These are phyloP conservation scores for Tachycineta bicolor DNA, from an alignment of 2,113 vertebrate genomes.

Conservation along the genomic window DNA sequence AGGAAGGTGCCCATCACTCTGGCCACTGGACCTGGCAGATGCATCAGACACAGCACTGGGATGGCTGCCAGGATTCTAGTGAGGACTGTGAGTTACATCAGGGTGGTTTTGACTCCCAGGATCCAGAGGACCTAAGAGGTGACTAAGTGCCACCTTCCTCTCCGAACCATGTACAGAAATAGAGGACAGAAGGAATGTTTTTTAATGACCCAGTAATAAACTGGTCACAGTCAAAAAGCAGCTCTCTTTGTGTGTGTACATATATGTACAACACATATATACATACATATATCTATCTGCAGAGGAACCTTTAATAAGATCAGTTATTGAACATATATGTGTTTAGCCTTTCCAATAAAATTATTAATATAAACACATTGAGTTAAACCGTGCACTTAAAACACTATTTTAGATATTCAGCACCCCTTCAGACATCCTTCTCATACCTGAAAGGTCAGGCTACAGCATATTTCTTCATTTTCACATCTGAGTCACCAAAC, in stretches of 20 bases:
- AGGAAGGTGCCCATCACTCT: neutral
- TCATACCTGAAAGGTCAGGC: neutral
- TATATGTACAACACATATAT: neutral
- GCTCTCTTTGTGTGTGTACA: neutral
- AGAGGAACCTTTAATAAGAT: slow-evolving; percentile 5
- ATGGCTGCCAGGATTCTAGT: accelerated
- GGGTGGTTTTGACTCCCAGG: neutral
- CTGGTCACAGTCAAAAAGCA: neutral
- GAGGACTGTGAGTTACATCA: neutral
- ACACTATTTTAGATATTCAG: neutral
- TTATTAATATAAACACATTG: neutral
- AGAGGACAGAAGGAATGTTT: neutral
- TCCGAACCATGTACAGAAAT: neutral
- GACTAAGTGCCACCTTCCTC: neutral
- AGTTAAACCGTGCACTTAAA: neutral
- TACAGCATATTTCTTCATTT: neutral
- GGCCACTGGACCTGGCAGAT: neutral
- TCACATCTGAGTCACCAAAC: neutral
- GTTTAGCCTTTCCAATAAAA: slow-evolving; percentile 9
- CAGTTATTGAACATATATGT: neutral
- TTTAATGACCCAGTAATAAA: neutral
- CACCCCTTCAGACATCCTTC: neutral
- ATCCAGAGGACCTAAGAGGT: neutral
- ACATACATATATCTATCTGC: neutral
- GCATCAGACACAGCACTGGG: accelerated